Evolutionary conservation across 1,140 invertebrate genomes (phyloP), one percentile per base, ranked within the genome.

Genomic region (Nautilus pompilius): DNA sequence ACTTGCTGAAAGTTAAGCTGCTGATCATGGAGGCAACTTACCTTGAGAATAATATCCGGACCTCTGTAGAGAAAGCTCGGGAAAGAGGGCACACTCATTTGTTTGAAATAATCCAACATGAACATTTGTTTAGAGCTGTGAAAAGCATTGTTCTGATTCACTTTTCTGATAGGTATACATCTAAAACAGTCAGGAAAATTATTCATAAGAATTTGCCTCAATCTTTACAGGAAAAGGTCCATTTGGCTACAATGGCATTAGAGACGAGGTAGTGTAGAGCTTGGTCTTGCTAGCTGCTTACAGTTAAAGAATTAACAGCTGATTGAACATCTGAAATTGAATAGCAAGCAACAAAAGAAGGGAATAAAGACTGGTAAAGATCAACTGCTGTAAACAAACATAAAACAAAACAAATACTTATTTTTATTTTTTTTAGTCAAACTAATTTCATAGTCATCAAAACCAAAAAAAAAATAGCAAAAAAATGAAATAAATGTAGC

Each of bases 21-120:
- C 65, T 79, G 8, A 77, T 79, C 32, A 68, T 69, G 20, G 76
- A 79, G 60, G 63, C 71, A 0, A 79, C 76, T 0, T 78, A 74
- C 51, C 54, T 79, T 26, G 69, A 73, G 13, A 36, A 41, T 26
- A 3, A 28, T 29, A 63, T 53, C 13, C 65, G 62, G 58, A 58
- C 65, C 13, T 58, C 58, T 28, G 26, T 71, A 4, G n/a, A 66
- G 15, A 63, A 70, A 59, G 75, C 75, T 4, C 49, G 58, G 48
- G 60, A 73, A 17, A 41, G 65, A 10, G 75, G 75, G 33, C 75
- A 77, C 65, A 72, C 62, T 30, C 75, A 77, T 57, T 61, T 77
- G n/a, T 58, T 49, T 41, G 73, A 77, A 46, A 58, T 77, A 13
- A 56, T 60, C 29, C 56, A 73, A 45, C 69, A 75, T 66, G 69